These are phyloP conservation scores for Acheta domesticus DNA, from an alignment of 2,888 invertebrate species.

Conservation along the genomic window DNA sequence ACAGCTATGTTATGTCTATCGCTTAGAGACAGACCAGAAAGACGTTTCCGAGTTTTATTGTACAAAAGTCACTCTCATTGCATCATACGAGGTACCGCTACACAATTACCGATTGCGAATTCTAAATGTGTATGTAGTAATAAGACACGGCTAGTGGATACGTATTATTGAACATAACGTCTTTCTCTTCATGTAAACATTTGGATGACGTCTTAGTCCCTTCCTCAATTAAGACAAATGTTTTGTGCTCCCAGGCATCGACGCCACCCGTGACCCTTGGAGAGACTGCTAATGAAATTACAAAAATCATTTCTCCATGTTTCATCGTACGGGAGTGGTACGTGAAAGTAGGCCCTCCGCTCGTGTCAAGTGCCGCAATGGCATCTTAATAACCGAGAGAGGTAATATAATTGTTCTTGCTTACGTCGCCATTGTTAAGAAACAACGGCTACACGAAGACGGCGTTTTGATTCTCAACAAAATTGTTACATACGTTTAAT, in stretches of 20 bases:
- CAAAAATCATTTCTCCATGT: background rate
- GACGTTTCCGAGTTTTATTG: too few species aligned
- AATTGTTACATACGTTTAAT: background rate
- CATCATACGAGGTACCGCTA: background rate
- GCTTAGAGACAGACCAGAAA: too few species aligned
- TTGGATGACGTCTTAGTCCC: background rate
- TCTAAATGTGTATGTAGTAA: background rate
- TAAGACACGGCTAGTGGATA: background rate
- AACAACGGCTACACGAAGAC: background rate
- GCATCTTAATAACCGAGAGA: background rate
- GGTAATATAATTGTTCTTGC: background rate
- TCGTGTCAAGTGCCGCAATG: background rate
- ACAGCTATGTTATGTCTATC: too few species aligned
- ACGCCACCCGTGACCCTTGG: background rate
- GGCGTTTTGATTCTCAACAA: slow-evolving; percentile 8
- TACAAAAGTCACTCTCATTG: too few species aligned
- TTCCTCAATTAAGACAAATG: background rate
- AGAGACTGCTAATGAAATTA: background rate
- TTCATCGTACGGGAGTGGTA: background rate
- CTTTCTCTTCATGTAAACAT: background rate
- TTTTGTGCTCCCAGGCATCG: background rate
- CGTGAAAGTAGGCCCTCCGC: slow-evolving; percentile 3
- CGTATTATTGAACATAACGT: too few species aligned
- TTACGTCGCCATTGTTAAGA: background rate
- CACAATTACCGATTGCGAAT: background rate